phyloP scores from a whole-genome alignment of 2,888 invertebrate genomes.

The Scrobipalpa atriplicella region DNA sequence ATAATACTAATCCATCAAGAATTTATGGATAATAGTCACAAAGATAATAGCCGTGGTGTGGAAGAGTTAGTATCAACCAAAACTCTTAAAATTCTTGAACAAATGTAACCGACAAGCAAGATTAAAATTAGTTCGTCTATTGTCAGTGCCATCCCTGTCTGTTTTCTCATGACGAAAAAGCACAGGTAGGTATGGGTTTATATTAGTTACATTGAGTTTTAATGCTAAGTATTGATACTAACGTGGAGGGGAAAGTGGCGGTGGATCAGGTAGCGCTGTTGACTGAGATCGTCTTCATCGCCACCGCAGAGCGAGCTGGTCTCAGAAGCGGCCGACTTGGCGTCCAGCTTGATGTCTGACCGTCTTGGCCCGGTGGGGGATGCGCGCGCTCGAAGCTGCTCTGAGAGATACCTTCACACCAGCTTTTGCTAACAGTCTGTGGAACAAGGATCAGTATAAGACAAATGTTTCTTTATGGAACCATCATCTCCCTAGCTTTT shows the following conservation, averaged over 20 bases:
- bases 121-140: too few relatives aligned
- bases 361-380: constrained; percentile 92
- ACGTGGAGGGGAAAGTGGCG: constrained; percentile 85
- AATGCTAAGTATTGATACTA: constrained; percentile 51
- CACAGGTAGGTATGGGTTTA: neutral
- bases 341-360: constrained; percentile 90
- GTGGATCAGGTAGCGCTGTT: constrained; percentile 80
- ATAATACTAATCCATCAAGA: too few relatives aligned
- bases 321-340: constrained; percentile 89
- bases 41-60: too few relatives aligned
- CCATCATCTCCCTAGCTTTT: too few relatives aligned
- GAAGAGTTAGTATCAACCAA: too few relatives aligned
- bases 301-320: constrained; percentile 89
- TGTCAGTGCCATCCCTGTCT: too few relatives aligned
- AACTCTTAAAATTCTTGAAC: too few relatives aligned
- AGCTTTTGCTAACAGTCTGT: constrained; percentile 91
- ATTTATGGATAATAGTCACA: too few relatives aligned
- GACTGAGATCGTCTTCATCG: constrained; percentile 92
- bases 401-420: constrained; percentile 93
- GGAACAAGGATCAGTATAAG: neutral
- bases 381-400: constrained; percentile 91
- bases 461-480: too few relatives aligned
- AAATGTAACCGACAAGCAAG: too few relatives aligned
- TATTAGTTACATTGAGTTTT: neutral
- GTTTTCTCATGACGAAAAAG: too few relatives aligned